Percentiles rank a stretch among this genome's conserved stretches.
Conservation (phyloP, 1,140 invertebrate species). For the Hylyphantes graminicola region DNA sequence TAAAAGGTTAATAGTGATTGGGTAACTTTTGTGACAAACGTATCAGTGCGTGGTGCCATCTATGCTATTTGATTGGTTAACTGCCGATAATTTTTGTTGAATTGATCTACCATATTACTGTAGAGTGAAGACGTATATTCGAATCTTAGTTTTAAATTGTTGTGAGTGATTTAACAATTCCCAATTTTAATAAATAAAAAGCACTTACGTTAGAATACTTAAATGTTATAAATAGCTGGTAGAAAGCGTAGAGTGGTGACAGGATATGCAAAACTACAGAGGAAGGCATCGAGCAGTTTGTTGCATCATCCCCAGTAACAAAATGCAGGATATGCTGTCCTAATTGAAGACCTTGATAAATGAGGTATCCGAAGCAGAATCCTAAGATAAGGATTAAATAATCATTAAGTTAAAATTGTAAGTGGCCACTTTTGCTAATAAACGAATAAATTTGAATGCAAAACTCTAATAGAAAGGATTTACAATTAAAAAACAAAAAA, state of each 20-base stretch:
- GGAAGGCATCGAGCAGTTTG: slow-evolving; percentile 69
- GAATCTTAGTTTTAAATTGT: background rate
- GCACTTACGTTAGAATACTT: slow-evolving; percentile 80
- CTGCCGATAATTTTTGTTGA: too few relatives aligned
- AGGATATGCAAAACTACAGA: slow-evolving; percentile 73
- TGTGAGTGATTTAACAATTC: background rate
- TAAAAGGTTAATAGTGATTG: too few relatives aligned
- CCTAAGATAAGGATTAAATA: slow-evolving; percentile 69
- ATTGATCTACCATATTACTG: too few relatives aligned
- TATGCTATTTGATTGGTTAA: too few relatives aligned
- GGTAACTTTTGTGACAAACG: too few relatives aligned
- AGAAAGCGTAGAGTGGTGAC: slow-evolving; percentile 77
- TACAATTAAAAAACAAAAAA: too few relatives aligned
- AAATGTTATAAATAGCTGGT: slow-evolving; percentile 79
- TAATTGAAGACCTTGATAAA: slow-evolving; percentile 76
- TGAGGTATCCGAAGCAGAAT: slow-evolving; percentile 79
- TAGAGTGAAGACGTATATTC: background rate
- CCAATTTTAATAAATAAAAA: slow-evolving; percentile 58
- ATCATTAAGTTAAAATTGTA: too few relatives aligned
- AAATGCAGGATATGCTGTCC: slow-evolving; percentile 75
- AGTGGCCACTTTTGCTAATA: too few relatives aligned
- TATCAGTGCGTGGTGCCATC: too few relatives aligned
- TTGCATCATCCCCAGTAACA: slow-evolving; percentile 68
- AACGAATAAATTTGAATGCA: too few relatives aligned
- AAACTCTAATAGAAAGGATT: too few relatives aligned